Evolutionary conservation across 1,140 invertebrate species (phyloP).

Genomic region (Drosophila chauvacae): DNA sequence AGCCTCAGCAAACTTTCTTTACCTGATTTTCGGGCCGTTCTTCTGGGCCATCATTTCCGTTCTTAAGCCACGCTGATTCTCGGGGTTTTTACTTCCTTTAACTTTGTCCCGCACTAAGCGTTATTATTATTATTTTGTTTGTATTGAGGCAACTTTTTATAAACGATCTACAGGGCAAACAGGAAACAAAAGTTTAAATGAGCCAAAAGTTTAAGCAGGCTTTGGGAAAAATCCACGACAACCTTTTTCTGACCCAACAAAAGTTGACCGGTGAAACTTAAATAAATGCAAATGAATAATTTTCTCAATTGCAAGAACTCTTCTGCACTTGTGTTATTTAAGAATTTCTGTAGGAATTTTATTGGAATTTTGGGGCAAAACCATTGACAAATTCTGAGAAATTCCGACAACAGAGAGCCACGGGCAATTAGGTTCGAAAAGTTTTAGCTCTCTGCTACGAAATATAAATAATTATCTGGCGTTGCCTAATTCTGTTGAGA

Average conservation of each 20-base stretch:
- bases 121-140: slow-evolving; percentile 70
- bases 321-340: slow-evolving; percentile 13
- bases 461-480: slow-evolving; percentile 73
- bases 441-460: slow-evolving; percentile 4
- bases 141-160: slow-evolving; percentile 24
- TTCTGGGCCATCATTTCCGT: slow-evolving; percentile 16
- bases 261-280: slow-evolving; percentile 14
- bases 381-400: slow-evolving; percentile 37
- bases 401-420: slow-evolving; percentile 23
- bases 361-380: slow-evolving; percentile 1
- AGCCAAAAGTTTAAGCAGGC: slow-evolving; percentile 27
- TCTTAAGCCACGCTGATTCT: slow-evolving; percentile 34
- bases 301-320: slow-evolving; percentile 1
- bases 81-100: slow-evolving; percentile 41
- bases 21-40: slow-evolving; percentile 30
- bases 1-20: slow-evolving; percentile 33
- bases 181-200: slow-evolving; percentile 21
- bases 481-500: slow-evolving; percentile 56
- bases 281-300: slow-evolving; percentile 33
- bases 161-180: slow-evolving; percentile 28
- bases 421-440: slow-evolving; percentile 45
- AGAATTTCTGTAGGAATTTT: slow-evolving; percentile 8
- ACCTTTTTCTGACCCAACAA: slow-evolving; percentile 4
- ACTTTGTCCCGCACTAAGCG: slow-evolving; percentile 57
- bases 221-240: slow-evolving; percentile 3